Conservation (phyloP, 2,888 invertebrate species). For the Drosophila heteroneura region DNA sequence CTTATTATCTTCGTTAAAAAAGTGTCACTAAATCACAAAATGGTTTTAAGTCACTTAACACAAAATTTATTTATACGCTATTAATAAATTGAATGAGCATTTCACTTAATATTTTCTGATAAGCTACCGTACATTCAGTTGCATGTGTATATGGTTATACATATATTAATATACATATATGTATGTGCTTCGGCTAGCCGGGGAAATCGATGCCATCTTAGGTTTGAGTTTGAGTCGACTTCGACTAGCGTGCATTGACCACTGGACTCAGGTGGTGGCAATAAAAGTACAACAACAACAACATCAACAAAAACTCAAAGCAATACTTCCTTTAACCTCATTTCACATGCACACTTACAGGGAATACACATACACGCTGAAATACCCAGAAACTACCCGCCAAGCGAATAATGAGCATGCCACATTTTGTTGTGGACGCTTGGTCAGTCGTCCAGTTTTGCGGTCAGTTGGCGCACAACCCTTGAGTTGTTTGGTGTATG, state of each 20-base stretch:
- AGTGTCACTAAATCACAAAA: not conserved
- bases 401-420: constrained; percentile 43
- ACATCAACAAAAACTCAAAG: constrained; percentile 48
- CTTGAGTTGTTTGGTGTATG: constrained; percentile 71
- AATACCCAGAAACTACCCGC: constrained; percentile 70
- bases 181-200: not conserved
- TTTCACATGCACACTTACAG: constrained; percentile 67
- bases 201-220: constrained; percentile 76
- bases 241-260: constrained; percentile 82
- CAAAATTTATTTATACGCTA: not conserved
- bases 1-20: not conserved
- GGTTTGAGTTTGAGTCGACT: constrained; percentile 40
- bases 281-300: constrained; percentile 38
- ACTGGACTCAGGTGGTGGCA: constrained; percentile 52
- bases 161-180: constrained; percentile 7
- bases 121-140: constrained; percentile 11
- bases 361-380: constrained; percentile 13
- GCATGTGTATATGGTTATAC: constrained; percentile 16
- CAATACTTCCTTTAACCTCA: constrained; percentile 84
- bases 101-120: not conserved
- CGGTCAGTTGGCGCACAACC: constrained; percentile 84
- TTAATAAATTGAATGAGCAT: not conserved
- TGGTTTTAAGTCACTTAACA: not conserved
- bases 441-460: constrained; percentile 62
- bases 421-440: constrained; percentile 74